Evolutionary conservation across 2,797 vertebrate genomes (phyloP), one percentile per base, ranked within the genome.

Genomic region (Typhlichthys subterraneus): DNA sequence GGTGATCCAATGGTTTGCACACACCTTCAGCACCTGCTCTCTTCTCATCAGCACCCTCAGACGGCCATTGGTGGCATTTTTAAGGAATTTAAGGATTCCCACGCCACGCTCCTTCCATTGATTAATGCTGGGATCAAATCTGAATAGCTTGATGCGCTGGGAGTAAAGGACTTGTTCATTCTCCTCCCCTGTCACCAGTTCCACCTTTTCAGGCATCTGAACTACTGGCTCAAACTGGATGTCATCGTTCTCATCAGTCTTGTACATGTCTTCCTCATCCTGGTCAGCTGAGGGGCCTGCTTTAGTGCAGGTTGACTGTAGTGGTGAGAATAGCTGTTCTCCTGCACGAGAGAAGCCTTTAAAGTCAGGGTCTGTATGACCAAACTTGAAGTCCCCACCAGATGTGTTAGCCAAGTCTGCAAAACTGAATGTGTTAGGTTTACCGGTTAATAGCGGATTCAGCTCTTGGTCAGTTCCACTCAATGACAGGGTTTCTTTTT

Each of bases 211-310:
- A 57, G 98, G 98, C 94, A 99, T 96, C 65, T 95, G 95, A 69
- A 99, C 95, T 31, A 99, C 95, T n/a, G 98, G 97, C 63, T 99
- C 97, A 92, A 99, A 99, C 87, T 98, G 97, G 68, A 99, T 99
- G 55, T 99, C 95, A 57, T 99, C 98, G 0, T 87, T 94, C 51
- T 99, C 98, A 63, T 99, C 97, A 0, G 97, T 99, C 85, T 95
- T 98, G 76, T 99, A 99, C 79, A 96, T 91, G 29, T 94, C 96
- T n/a, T 96, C 94, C 7, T 94, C 94, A 50, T 96, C 97, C 15
- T 86, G 74, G 48, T 95, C 94, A 75, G 80, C 74, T 73, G 92
- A 83, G 2, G 77, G 63, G 19, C 88, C 92, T 6, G 78, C 61
- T 69, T 91, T 95, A 47, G 87, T 73, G 12, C 86, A 86, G 47